These are phyloP conservation scores for Amphiprion clarkii DNA, from an alignment of 2,797 vertebrate species.

Conservation along the genomic window DNA sequence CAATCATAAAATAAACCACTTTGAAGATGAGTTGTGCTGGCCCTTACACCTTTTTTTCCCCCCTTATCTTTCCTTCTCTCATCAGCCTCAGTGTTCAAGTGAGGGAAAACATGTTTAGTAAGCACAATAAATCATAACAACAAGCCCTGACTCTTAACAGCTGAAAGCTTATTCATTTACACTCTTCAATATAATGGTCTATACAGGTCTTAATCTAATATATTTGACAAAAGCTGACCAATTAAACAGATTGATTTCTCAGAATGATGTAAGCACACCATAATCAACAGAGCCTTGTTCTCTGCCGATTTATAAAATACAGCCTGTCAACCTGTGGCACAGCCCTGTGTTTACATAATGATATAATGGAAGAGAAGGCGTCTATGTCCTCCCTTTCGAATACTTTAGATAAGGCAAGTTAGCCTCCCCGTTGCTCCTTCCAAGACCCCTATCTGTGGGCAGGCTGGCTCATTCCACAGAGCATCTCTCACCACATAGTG, in stretches of 20 bases:
- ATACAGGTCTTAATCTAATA: slow-evolving; percentile 72
- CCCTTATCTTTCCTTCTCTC: slow-evolving; percentile 27
- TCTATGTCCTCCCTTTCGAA: slow-evolving; percentile 79
- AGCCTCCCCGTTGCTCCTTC: slow-evolving; percentile 66
- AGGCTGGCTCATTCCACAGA: slow-evolving; percentile 73
- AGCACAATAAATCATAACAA: slow-evolving; percentile 74
- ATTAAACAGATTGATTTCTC: slow-evolving; percentile 81
- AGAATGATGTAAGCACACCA: slow-evolving; percentile 70
- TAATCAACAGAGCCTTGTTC: slow-evolving; percentile 73
- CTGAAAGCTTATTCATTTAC: slow-evolving; percentile 72
- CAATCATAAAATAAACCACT: slow-evolving; percentile 68
- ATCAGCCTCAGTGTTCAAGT: slow-evolving; percentile 59
- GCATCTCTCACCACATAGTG: slow-evolving; percentile 68
- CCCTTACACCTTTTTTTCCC: slow-evolving; percentile 40
- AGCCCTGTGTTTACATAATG: slow-evolving; percentile 81
- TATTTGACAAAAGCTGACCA: slow-evolving; percentile 79
- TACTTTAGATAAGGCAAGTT: slow-evolving; percentile 81
- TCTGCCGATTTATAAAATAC: slow-evolving; percentile 71
- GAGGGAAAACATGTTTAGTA: slow-evolving; percentile 70
- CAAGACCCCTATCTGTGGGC: slow-evolving; percentile 68
- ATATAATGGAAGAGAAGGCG: slow-evolving; percentile 80
- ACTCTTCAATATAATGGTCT: slow-evolving; percentile 65
- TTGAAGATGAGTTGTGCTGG: slow-evolving; percentile 62
- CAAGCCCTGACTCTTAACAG: slow-evolving; percentile 64
- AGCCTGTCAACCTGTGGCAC: slow-evolving; percentile 75